These are phyloP conservation scores for Copidosoma floridanum DNA, from an alignment of 1,140 invertebrate genomes.

Conservation along the genomic window DNA sequence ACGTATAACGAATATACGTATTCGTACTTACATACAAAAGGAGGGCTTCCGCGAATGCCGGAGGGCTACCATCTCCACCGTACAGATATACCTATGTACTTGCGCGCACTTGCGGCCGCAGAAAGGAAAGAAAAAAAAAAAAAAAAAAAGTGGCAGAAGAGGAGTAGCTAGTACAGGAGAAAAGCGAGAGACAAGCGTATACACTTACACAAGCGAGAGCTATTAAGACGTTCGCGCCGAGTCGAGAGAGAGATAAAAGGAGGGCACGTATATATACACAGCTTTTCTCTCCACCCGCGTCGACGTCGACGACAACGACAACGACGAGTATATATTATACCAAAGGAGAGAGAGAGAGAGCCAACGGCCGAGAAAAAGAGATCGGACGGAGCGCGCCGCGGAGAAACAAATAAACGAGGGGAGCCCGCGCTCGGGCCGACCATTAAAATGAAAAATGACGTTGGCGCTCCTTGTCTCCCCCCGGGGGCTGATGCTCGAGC, in stretches of 20 bases:
- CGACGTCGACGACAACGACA: too few relatives aligned
- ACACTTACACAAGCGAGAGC: too few relatives aligned
- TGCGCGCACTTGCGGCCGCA: too few relatives aligned
- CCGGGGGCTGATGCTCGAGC: not conserved
- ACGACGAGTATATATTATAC: too few relatives aligned
- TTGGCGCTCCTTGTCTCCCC: constrained; percentile 37
- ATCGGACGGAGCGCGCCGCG: not conserved
- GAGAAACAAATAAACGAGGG: constrained; percentile 48
- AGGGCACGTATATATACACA: too few relatives aligned
- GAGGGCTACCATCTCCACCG: too few relatives aligned
- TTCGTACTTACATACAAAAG: too few relatives aligned
- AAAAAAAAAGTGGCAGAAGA: too few relatives aligned
- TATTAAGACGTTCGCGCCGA: constrained; percentile 55
- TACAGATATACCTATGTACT: too few relatives aligned
- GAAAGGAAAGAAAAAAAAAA: too few relatives aligned
- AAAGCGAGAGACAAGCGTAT: constrained; percentile 36
- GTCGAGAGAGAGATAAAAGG: constrained; percentile 53
- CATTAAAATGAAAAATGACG: constrained; percentile 61
- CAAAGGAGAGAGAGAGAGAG: constrained; percentile 8
- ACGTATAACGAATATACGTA: too few relatives aligned
- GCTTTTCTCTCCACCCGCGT: not conserved
- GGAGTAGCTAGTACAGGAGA: not conserved
- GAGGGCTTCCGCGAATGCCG: constrained; percentile 12
- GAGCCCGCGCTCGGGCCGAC: constrained; percentile 37
- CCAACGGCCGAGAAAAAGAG: constrained; percentile 27